phyloP scores from a whole-genome alignment of 2,113 vertebrate genomes.

The Pyrgilauda ruficollis region DNA sequence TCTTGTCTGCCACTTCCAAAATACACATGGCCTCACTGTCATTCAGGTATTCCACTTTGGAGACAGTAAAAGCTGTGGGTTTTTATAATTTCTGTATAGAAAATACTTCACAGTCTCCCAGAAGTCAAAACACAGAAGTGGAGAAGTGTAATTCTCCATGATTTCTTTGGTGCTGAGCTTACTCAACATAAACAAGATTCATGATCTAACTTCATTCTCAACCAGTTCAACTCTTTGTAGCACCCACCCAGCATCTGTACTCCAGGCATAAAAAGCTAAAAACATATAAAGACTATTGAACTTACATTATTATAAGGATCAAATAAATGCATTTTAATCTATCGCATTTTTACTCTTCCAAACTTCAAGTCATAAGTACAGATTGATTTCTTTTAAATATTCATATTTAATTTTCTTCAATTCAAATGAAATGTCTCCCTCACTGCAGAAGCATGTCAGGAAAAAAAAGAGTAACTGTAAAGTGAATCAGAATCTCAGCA shows the following conservation, averaged over 20 bases:
- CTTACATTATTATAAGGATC: neutral
- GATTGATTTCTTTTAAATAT: neutral
- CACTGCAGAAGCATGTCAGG: neutral
- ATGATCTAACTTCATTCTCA: neutral
- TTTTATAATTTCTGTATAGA: neutral
- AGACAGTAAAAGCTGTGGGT: neutral
- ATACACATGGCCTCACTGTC: neutral
- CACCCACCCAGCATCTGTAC: neutral
- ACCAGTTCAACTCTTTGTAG: neutral
- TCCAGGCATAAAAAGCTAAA: neutral
- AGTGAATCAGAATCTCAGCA: neutral
- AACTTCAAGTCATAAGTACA: neutral
- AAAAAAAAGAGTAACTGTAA: no score
- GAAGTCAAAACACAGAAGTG: neutral
- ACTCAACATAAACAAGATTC: neutral
- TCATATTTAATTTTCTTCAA: neutral
- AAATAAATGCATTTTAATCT: neutral
- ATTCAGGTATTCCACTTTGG: neutral
- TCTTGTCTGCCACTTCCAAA: neutral
- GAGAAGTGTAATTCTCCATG: neutral
- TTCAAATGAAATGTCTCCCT: neutral
- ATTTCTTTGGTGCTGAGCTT: neutral
- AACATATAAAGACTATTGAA: neutral
- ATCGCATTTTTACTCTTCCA: neutral
- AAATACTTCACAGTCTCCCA: neutral